Conservation (phyloP, 92 coral and sea anemone genomes). For the Heliopora coerulea region DNA sequence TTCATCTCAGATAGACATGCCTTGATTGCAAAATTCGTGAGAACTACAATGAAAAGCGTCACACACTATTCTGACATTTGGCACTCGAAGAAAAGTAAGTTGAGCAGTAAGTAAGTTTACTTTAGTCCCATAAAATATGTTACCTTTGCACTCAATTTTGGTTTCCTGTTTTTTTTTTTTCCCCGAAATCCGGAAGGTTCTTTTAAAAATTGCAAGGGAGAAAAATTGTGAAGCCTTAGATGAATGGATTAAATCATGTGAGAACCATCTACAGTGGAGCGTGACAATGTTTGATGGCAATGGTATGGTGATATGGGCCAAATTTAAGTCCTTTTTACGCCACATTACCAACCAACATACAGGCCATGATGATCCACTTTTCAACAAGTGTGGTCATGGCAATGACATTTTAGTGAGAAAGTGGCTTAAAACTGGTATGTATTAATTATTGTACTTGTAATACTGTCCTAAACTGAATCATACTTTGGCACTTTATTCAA, state of each 20-base stretch:
- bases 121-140: background rate
- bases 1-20: conserved; percentile 51
- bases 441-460: background rate
- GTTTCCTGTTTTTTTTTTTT: background rate
- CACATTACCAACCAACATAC: conserved; percentile 50
- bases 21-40: conserved; percentile 25
- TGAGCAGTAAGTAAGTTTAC: background rate
- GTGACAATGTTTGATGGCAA: conserved; percentile 47
- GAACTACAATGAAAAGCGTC: background rate
- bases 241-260: conserved; percentile 60
- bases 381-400: conserved; percentile 48
- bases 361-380: conserved; percentile 48
- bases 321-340: conserved; percentile 47
- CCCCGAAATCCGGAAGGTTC: conserved; percentile 60
- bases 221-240: conserved; percentile 50
- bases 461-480: no score
- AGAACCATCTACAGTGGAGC: conserved; percentile 58
- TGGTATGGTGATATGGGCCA: conserved; percentile 59
- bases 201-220: conserved; percentile 51
- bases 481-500: no score
- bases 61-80: conserved; percentile 38
- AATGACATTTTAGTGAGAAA: conserved; percentile 20
- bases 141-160: background rate
- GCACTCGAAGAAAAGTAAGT: conserved; percentile 48
- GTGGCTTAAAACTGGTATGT: conserved; percentile 40